phyloP scores from a whole-genome alignment of 2,797 vertebrate genomes.

The Sylvia borin region DNA sequence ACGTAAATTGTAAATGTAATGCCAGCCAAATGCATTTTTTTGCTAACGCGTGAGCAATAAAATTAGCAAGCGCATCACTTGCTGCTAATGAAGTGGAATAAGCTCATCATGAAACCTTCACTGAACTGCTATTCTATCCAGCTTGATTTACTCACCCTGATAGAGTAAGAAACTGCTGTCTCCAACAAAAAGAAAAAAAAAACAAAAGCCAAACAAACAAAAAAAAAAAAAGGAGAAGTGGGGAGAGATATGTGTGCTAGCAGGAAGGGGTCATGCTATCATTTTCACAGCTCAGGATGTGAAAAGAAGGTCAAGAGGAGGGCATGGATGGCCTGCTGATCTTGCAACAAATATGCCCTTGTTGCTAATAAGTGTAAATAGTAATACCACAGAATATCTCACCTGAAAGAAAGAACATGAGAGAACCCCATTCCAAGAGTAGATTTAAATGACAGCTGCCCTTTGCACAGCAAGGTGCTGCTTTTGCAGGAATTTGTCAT shows the following conservation, averaged over 20 bases:
- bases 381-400: not conserved
- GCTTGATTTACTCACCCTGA: not conserved
- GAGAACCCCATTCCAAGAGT: not conserved
- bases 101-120: constrained; percentile 53
- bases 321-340: not conserved
- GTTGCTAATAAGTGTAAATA: not conserved
- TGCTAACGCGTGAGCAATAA: not conserved
- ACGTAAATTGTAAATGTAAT: not conserved
- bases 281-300: not conserved
- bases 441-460: not conserved
- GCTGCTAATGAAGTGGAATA: constrained; percentile 58
- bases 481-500: not conserved
- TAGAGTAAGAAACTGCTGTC: not conserved
- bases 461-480: not conserved
- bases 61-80: constrained; percentile 59
- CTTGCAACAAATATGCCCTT: not conserved
- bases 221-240: too few species aligned
- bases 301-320: not conserved
- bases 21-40: constrained; percentile 31
- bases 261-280: not conserved
- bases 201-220: too few species aligned
- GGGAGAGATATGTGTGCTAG: rapidly evolving
- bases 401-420: not conserved
- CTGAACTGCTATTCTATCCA: constrained; percentile 34
- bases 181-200: not conserved